Evolutionary conservation across 2,888 invertebrate genomes (phyloP).

Genomic region (Ennomos fuscantarius): DNA sequence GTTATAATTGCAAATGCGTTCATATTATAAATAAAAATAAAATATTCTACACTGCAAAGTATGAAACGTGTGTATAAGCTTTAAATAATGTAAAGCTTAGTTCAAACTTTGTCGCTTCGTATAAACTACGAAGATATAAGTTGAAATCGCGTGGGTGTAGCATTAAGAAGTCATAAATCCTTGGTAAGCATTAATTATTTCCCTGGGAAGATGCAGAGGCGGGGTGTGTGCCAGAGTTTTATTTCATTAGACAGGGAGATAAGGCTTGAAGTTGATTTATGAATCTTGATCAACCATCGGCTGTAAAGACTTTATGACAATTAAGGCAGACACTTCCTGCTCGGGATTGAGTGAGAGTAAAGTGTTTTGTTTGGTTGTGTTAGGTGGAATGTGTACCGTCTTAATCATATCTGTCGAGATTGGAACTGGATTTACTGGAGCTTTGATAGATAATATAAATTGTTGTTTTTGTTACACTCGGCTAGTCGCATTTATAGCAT

Average conservation of each 20-base stretch:
- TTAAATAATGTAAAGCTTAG: slow-evolving; percentile 10
- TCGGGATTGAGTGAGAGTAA: slow-evolving; percentile 25
- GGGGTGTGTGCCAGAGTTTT: slow-evolving; percentile 58
- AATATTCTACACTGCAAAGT: slow-evolving; percentile 7
- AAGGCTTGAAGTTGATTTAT: slow-evolving; percentile 71
- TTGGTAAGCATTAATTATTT: slow-evolving; percentile 69
- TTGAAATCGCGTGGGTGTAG: slow-evolving; percentile 67
- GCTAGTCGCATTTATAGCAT: no score
- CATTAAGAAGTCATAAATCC: slow-evolving; percentile 79
- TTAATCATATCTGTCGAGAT: slow-evolving; percentile 6
- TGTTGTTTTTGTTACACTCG: not conserved
- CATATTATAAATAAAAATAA: no score
- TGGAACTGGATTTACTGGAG: not conserved
- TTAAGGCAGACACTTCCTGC: slow-evolving; percentile 54
- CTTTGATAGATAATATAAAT: slow-evolving; percentile 18
- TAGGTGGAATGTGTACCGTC: not conserved
- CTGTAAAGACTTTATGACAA: slow-evolving; percentile 47
- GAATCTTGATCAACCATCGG: slow-evolving; percentile 54
- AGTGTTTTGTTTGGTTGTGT: not conserved
- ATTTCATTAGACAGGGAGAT: slow-evolving; percentile 74
- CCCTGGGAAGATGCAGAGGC: slow-evolving; percentile 55
- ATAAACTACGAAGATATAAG: slow-evolving; percentile 54
- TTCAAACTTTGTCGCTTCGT: slow-evolving; percentile 50
- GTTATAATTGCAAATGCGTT: no score
- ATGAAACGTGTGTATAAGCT: slow-evolving; percentile 14